Evolutionary conservation across 2,113 vertebrate species (phyloP).

Genomic region (Nyctibius bracteatus): DNA sequence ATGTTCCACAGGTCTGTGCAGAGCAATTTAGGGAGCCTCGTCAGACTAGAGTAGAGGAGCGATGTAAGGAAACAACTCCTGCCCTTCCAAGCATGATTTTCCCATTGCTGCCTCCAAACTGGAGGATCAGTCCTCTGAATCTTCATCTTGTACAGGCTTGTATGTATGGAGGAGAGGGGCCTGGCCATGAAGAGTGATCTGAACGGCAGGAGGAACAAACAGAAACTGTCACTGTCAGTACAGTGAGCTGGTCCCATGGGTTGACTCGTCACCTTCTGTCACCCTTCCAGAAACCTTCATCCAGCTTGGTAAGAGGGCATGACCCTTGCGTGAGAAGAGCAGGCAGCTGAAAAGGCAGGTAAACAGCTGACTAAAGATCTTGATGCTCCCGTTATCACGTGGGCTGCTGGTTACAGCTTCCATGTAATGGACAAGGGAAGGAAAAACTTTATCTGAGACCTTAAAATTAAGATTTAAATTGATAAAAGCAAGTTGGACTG

Average conservation of each 20-base stretch:
- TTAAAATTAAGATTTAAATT: not conserved
- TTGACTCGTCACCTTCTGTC: not conserved
- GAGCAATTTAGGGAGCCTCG: not conserved
- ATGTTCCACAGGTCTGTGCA: not conserved
- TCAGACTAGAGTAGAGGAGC: not conserved
- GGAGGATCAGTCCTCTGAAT: not conserved
- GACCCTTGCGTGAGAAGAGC: not conserved
- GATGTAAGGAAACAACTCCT: not conserved
- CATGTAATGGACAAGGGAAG: not conserved
- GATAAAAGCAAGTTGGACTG: not conserved
- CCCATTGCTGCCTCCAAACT: not conserved
- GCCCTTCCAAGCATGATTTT: not conserved
- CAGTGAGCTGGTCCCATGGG: not conserved
- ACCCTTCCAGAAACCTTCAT: not conserved
- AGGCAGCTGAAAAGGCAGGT: not conserved
- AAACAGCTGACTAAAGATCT: not conserved
- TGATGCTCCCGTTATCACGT: rapidly evolving
- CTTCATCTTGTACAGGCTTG: not conserved
- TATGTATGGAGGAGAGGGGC: not conserved
- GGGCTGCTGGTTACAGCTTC: not conserved
- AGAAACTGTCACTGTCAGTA: not conserved
- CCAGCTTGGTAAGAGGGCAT: not conserved
- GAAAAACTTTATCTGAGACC: not conserved
- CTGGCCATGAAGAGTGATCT: not conserved
- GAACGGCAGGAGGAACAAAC: not conserved